These are phyloP conservation scores for Nymphalis polychloros DNA, from an alignment of 2,888 invertebrate species.

Conservation along the genomic window DNA sequence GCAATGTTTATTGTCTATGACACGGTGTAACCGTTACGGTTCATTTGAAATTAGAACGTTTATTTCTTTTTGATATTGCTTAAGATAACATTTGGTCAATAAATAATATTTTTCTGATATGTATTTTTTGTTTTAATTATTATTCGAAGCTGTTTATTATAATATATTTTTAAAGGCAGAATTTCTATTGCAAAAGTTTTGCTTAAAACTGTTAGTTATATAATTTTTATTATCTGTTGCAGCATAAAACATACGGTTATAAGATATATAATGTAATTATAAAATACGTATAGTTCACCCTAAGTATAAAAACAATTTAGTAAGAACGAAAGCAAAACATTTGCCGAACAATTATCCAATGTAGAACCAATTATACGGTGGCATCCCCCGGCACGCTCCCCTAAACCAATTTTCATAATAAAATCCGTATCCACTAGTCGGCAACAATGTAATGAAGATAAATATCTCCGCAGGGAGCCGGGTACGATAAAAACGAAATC, in stretches of 20 bases:
- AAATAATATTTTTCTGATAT: too few species aligned
- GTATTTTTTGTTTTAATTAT: too few species aligned
- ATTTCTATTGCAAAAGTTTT: too few species aligned
- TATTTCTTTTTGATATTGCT: slow-evolving; percentile 21
- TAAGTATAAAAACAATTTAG: slow-evolving; percentile 37
- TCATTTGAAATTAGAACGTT: slow-evolving; percentile 39
- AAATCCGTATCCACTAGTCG: slow-evolving; percentile 73
- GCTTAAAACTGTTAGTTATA: too few species aligned
- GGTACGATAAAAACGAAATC: slow-evolving; percentile 75
- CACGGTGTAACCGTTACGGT: slow-evolving; percentile 21
- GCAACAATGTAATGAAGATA: slow-evolving; percentile 74
- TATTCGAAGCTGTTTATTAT: too few species aligned
- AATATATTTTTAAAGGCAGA: too few species aligned
- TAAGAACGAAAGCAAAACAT: slow-evolving; percentile 51
- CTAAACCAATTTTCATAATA: slow-evolving; percentile 71
- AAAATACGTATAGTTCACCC: slow-evolving; percentile 27
- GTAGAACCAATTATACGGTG: slow-evolving; percentile 69
- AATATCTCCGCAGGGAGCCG: slow-evolving; percentile 72
- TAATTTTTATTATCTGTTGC: background rate
- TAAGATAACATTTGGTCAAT: slow-evolving; percentile 25
- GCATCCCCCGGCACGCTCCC: slow-evolving; percentile 62
- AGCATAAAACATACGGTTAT: background rate
- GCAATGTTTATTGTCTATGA: slow-evolving; percentile 69
- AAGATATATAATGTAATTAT: background rate
- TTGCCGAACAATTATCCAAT: slow-evolving; percentile 74